Percentiles rank a stretch among this genome's conserved stretches.
Conservation (phyloP, 92 coral and sea anemone species). For the Parazoanthus atlanticus region DNA sequence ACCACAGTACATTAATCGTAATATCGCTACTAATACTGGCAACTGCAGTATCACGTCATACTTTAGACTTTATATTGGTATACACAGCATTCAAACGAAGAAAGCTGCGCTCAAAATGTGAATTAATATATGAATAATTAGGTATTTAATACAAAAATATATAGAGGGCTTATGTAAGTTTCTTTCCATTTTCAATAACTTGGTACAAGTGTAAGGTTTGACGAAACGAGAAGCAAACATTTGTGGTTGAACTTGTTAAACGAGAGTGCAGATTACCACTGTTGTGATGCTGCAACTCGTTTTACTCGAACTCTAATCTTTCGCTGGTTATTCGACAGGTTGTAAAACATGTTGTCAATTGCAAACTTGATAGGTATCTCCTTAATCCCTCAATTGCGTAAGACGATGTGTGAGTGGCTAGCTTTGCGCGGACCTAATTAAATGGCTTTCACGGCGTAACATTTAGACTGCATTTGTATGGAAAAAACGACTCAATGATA, state of each 20-base stretch:
- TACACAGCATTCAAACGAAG: neutral
- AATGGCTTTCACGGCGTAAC: conserved; percentile 2
- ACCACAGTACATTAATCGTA: neutral
- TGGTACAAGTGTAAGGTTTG: neutral
- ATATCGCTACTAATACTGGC: neutral
- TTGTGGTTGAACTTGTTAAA: too few relatives aligned
- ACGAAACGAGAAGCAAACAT: neutral
- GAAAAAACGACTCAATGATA: conserved; percentile 8
- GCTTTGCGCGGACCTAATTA: neutral
- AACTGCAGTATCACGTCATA: neutral
- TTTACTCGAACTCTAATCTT: neutral
- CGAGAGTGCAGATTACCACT: neutral
- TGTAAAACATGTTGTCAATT: neutral
- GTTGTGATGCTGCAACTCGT: neutral
- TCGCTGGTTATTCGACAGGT: neutral
- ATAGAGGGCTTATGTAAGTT: neutral
- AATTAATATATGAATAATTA: neutral
- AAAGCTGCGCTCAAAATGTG: neutral
- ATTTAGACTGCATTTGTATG: neutral
- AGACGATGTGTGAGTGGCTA: neutral
- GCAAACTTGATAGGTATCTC: neutral
- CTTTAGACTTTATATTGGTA: neutral
- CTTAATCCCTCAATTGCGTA: neutral
- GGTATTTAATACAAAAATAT: neutral
- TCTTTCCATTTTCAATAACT: neutral